Conservation (phyloP, 2,113 vertebrate genomes). For the Oriolus oriolus region DNA sequence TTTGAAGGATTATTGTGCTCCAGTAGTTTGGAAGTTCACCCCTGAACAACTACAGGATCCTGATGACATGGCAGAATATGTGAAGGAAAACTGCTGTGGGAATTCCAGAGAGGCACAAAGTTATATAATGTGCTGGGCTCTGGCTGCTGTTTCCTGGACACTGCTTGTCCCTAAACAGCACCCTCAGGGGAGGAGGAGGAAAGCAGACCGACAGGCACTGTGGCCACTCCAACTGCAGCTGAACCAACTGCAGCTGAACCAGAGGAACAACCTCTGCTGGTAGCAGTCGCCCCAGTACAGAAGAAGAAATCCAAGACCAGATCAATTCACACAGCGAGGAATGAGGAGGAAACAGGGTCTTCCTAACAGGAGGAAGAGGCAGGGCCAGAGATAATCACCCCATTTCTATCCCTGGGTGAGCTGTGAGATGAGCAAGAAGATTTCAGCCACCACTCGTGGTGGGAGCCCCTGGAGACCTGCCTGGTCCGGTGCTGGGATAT, state of each 20-base stretch:
- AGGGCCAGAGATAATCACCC: neutral
- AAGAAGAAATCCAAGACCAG: neutral
- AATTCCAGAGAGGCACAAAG: neutral
- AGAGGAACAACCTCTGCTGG: neutral
- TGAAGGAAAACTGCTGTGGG: neutral
- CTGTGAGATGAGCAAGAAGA: neutral
- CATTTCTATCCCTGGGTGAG: neutral
- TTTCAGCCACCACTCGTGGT: neutral
- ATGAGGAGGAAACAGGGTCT: neutral
- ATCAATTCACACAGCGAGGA: neutral
- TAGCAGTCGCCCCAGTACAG: rapidly evolving
- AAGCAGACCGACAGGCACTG: neutral
- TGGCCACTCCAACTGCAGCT: neutral
- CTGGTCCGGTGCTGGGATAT: too few relatives aligned
- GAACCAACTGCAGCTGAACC: too few relatives aligned
- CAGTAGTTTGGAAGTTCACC: neutral
- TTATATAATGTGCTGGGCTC: neutral
- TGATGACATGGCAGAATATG: neutral
- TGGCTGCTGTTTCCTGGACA: neutral
- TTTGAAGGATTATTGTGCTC: neutral
- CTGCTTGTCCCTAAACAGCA: neutral
- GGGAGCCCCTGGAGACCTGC: neutral
- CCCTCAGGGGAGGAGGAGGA: neutral
- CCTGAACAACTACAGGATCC: neutral
- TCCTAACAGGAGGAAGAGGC: neutral